These are phyloP conservation scores for Potamarius usumacintae DNA, from an alignment of 2,113 vertebrate species.

Conservation along the genomic window DNA sequence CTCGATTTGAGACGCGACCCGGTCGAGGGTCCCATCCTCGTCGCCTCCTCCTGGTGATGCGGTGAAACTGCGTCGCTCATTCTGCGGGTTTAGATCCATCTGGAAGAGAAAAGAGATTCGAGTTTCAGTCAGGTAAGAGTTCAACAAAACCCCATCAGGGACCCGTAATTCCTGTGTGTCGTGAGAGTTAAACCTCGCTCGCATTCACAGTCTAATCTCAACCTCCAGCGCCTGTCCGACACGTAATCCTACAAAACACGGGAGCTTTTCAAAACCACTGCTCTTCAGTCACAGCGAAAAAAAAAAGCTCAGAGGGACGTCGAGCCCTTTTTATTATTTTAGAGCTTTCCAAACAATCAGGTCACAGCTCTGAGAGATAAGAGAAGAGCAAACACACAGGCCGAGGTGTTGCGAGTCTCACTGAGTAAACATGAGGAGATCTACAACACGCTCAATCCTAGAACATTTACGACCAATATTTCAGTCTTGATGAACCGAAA, in stretches of 20 bases:
- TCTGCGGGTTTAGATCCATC: constrained; percentile 28
- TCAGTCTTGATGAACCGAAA: too few species aligned
- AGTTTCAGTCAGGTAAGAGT: background rate
- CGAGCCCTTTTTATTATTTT: background rate
- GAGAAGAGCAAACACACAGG: background rate
- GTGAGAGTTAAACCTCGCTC: background rate
- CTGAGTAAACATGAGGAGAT: background rate
- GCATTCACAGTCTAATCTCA: too few species aligned
- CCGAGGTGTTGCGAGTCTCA: background rate
- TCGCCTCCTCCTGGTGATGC: constrained; percentile 42
- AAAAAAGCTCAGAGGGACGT: too few species aligned
- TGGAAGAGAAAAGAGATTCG: constrained; percentile 21
- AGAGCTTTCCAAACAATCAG: background rate
- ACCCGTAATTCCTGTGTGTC: background rate
- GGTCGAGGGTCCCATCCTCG: constrained; percentile 29
- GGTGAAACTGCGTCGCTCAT: constrained; percentile 39
- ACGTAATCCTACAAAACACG: background rate
- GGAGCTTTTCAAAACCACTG: background rate
- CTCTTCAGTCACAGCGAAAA: background rate
- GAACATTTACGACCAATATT: too few species aligned
- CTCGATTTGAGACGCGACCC: constrained; percentile 12
- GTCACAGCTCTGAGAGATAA: background rate
- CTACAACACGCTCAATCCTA: too few species aligned
- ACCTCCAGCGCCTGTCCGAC: background rate
- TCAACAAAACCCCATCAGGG: background rate